Evolutionary conservation across 2,888 invertebrate genomes (phyloP).

Genomic region (Nomada fabriciana): DNA sequence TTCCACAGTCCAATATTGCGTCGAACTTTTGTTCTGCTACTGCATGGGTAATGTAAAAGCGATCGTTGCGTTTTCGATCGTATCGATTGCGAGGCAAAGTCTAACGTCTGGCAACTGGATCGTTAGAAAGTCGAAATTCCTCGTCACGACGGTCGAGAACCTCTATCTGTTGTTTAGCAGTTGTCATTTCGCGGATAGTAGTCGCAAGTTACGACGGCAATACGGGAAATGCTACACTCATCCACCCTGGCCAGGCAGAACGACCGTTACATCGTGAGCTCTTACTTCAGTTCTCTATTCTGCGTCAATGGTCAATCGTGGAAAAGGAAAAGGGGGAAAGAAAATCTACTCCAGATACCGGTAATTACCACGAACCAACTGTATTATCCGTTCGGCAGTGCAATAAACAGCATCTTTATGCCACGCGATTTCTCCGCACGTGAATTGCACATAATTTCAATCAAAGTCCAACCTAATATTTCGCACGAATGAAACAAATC

Average conservation of each 20-base stretch:
- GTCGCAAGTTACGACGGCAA: constrained; percentile 78
- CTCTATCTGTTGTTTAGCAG: constrained; percentile 61
- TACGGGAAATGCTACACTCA: constrained; percentile 82
- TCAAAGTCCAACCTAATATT: no score
- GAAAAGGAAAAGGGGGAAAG: constrained; percentile 48
- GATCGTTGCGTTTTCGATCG: background rate
- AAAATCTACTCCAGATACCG: constrained; percentile 51
- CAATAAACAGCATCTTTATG: constrained; percentile 6
- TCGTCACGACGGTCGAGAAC: constrained; percentile 53
- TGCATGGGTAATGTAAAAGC: background rate
- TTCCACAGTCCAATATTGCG: background rate
- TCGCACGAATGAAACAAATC: no score
- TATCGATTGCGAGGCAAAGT: background rate
- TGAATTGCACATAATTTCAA: background rate
- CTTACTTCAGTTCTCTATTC: constrained; percentile 63
- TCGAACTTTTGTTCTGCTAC: background rate
- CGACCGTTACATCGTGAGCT: constrained; percentile 79
- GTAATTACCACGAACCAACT: constrained; percentile 45
- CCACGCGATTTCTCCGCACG: constrained; percentile 17
- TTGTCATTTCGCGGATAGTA: constrained; percentile 70
- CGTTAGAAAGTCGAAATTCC: constrained; percentile 52
- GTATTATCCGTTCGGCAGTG: background rate
- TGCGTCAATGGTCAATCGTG: constrained; percentile 60
- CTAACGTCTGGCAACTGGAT: background rate
- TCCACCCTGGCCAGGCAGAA: constrained; percentile 82